Conservation (phyloP, 2,888 invertebrate genomes). For the Tachystola acroxantha region DNA sequence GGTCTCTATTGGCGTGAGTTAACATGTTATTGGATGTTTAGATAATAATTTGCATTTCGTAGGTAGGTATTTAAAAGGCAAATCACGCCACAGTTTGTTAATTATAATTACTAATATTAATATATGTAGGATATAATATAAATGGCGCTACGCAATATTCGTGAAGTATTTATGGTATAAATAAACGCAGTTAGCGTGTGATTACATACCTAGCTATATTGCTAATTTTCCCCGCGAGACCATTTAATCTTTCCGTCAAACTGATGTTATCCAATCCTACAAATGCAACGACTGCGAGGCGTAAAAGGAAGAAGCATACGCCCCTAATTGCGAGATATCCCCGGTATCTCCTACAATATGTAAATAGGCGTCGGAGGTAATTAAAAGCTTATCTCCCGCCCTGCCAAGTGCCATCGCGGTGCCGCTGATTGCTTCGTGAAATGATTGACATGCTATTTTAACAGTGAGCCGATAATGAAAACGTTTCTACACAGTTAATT, state of each 20-base stretch:
- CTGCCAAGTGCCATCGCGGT: slow-evolving; percentile 43
- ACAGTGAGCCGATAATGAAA: slow-evolving; percentile 68
- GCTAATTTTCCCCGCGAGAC: slow-evolving; percentile 40
- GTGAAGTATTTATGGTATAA: too few species aligned
- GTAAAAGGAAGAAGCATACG: slow-evolving; percentile 68
- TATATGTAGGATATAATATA: neutral
- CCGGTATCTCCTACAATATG: slow-evolving; percentile 70
- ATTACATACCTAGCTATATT: slow-evolving; percentile 16
- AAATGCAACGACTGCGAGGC: slow-evolving; percentile 47
- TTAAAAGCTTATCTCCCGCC: slow-evolving; percentile 72
- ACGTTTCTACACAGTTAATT: slow-evolving; percentile 58
- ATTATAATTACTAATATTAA: neutral
- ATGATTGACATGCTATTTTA: slow-evolving; percentile 75
- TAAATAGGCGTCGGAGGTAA: slow-evolving; percentile 73
- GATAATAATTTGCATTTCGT: too few species aligned
- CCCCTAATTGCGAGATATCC: slow-evolving; percentile 73
- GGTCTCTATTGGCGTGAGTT: too few species aligned
- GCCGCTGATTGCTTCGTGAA: slow-evolving; percentile 67
- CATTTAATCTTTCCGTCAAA: slow-evolving; percentile 64
- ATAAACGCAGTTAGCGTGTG: too few species aligned
- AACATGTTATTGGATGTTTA: too few species aligned
- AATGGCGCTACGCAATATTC: too few species aligned
- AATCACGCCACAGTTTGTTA: neutral
- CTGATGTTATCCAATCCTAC: slow-evolving; percentile 60
- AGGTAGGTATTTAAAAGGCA: neutral